Evolutionary conservation across 2,113 vertebrate genomes (phyloP), one percentile per base, ranked within the genome.

Genomic region (Coracopsis vasa): DNA sequence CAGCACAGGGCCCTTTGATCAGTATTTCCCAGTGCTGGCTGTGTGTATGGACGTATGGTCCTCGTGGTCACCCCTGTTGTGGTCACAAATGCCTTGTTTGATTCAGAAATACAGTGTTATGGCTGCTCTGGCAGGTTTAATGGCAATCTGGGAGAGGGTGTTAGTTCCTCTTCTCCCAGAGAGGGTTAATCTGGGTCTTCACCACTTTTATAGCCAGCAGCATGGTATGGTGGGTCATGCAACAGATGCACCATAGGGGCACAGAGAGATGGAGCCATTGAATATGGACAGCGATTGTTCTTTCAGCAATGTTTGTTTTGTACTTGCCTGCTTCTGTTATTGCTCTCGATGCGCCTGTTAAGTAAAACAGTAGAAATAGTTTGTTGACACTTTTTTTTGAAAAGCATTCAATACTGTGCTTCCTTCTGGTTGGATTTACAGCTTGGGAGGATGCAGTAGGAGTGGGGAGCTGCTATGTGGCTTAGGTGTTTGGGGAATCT

Each of bases 41-140:
- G 4, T 54, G 37, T 2, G 0, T 24, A 54, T 0, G 0, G 70
- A 33, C 3, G 11, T n/a, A 12, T 0, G 0, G 29, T 27, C 74
- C 67, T 39, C 0, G 0, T 31, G 69, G 73, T 66, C 54, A 45
- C 7, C 12, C 13, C 31, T 0, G 1, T 3, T 11, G 6, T 0
- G 1, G 39, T 60, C 23, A 61, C 41, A 47, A 58, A 44, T 13
- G 31, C 31, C 48, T 41, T 1, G 3, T 42, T 65, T 61, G 47
- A 15, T 24, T 71, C 70, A 62, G 81, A 71, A 90, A 64, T 4
- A 28, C 53, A 51, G 53, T 1, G 0, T 41, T 78, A 16, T 1
- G 1, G 37, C 75, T n/a, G 51, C 25, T 39, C 1, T 4, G 64
- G 35, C 11, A 51, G 60, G 11, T 56, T 69, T 35, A 60, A 29